Conservation (phyloP, 2,888 invertebrate species). For the Salticus scenicus region DNA sequence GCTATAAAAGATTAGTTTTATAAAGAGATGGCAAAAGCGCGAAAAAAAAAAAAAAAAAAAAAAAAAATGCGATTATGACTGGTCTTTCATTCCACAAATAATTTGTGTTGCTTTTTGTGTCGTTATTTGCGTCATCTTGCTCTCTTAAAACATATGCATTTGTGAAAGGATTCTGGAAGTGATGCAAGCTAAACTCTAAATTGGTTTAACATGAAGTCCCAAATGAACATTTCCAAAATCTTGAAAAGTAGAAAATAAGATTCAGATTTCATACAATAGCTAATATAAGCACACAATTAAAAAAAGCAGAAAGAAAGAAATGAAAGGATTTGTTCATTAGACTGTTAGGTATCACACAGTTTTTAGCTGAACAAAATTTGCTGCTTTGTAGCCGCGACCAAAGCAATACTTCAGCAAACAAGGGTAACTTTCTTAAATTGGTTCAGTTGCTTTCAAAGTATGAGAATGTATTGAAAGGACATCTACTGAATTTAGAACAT, state of each 20-base stretch:
- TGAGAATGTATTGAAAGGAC: not conserved
- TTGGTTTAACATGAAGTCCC: not conserved
- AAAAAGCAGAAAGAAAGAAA: not conserved
- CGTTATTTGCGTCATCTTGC: not conserved
- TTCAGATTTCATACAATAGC: not conserved
- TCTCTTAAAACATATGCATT: too few relatives aligned
- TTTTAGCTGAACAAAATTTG: not conserved
- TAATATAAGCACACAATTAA: not conserved
- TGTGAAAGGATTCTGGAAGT: too few relatives aligned
- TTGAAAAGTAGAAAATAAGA: not conserved
- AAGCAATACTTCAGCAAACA: not conserved
- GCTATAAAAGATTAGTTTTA: not conserved
- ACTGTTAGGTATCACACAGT: not conserved
- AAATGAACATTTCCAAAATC: not conserved
- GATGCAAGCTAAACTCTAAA: not conserved
- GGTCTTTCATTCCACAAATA: not conserved
- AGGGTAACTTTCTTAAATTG: not conserved
- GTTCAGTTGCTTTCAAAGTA: not conserved
- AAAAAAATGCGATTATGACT: not conserved
- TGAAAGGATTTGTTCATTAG: not conserved
- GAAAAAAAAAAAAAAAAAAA: too few relatives aligned
- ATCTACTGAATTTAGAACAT: not conserved
- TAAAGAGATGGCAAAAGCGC: not conserved
- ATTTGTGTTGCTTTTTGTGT: not conserved
- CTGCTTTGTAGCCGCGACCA: not conserved